Conservation (phyloP, 2,888 invertebrate species). For the Scaptodrosophila latifasciaeformis region DNA sequence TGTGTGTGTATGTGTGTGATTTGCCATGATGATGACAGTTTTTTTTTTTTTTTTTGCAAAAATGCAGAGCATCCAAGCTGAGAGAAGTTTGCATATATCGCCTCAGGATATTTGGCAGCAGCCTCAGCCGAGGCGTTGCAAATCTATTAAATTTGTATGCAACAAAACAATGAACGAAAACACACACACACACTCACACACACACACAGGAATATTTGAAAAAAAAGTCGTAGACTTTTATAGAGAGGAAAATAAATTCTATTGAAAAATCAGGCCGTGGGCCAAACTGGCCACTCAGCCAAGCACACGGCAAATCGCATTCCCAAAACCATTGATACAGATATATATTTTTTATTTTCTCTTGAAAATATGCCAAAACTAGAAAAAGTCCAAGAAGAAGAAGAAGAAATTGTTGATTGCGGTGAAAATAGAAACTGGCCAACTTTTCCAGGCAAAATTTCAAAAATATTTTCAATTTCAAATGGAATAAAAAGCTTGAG, state of each 20-base stretch:
- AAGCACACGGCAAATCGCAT: too few relatives aligned
- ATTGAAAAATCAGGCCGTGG: too few relatives aligned
- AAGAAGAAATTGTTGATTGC: neutral
- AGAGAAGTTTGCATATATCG: conserved; percentile 28
- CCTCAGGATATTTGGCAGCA: conserved; percentile 56
- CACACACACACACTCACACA: too few relatives aligned
- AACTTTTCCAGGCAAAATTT: too few relatives aligned
- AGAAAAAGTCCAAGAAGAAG: neutral
- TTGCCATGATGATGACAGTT: conserved; percentile 2
- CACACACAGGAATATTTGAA: too few relatives aligned
- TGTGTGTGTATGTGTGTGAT: conserved; percentile 10
- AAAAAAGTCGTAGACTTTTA: conserved; percentile 1
- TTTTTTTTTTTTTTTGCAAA: too few relatives aligned
- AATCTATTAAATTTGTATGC: conserved; percentile 59
- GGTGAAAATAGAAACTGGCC: too few relatives aligned
- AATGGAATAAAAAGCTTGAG: too few relatives aligned
- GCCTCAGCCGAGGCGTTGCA: conserved; percentile 49
- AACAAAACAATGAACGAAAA: too few relatives aligned
- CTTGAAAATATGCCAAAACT: conserved; percentile 44
- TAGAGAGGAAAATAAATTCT: too few relatives aligned
- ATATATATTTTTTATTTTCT: conserved; percentile 13
- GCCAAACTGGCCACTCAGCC: conserved; percentile 21
- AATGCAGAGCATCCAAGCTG: neutral
- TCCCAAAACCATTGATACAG: conserved; percentile 34
- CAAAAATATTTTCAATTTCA: too few relatives aligned